Conservation (phyloP, 2,888 invertebrate genomes). For the Lumbricus terrestris region DNA sequence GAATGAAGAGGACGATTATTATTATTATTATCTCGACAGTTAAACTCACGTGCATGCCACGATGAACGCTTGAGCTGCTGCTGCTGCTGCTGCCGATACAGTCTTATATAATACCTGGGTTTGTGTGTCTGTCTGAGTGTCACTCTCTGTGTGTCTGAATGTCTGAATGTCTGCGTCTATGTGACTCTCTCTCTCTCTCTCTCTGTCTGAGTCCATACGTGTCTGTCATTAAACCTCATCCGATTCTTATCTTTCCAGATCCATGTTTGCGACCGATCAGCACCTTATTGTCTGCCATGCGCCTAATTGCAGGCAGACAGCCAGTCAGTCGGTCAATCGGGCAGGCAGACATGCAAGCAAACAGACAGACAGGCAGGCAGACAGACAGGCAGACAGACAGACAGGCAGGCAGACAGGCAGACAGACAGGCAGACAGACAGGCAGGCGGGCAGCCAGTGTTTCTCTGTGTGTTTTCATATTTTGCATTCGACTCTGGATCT, state of each 20-base stretch:
- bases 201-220: not conserved
- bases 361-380: too few species aligned
- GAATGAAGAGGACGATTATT: not conserved
- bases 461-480: not conserved
- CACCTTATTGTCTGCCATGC: not conserved
- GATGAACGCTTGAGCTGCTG: not conserved
- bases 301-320: not conserved
- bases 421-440: too few species aligned
- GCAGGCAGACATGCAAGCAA: too few species aligned
- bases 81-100: not conserved
- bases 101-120: too few species aligned
- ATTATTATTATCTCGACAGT: too few species aligned
- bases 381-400: too few species aligned
- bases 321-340: too few species aligned
- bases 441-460: too few species aligned
- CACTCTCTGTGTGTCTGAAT: not conserved
- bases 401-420: too few species aligned
- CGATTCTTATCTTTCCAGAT: not conserved
- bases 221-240: not conserved
- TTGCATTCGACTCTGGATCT: not conserved
- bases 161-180: too few species aligned
- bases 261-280: not conserved
- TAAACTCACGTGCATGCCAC: too few species aligned
- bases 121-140: not conserved
- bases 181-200: too few species aligned